Conservation (phyloP, 2,888 invertebrate species). For the Acanthococcus lagerstroemiae region DNA sequence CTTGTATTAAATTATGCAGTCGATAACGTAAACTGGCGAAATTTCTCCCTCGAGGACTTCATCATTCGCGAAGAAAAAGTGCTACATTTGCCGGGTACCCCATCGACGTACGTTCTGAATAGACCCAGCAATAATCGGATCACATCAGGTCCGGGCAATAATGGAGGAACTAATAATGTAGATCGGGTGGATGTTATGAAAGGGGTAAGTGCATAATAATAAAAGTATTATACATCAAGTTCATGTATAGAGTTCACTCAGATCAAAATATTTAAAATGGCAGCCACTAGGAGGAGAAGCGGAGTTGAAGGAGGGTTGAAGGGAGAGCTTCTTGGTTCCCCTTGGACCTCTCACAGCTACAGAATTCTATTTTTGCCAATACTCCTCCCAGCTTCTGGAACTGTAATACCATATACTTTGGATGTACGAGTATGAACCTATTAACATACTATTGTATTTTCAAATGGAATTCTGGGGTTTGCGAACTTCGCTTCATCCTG, state of each 20-base stretch:
- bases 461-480: no score
- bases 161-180: background rate
- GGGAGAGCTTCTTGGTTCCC: no score
- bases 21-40: constrained; percentile 9
- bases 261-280: background rate
- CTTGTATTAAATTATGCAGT: background rate
- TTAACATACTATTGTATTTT: no score
- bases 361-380: no score
- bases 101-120: constrained; percentile 10
- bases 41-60: constrained; percentile 19
- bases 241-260: background rate
- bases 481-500: no score
- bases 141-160: background rate
- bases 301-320: no score
- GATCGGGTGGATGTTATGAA: background rate
- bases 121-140: constrained; percentile 1
- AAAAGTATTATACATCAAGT: background rate
- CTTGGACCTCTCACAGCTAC: no score
- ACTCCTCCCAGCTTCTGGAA: no score
- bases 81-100: background rate
- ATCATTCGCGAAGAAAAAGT: constrained; percentile 16
- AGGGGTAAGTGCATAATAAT: background rate
- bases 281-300: no score
- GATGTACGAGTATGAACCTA: no score
- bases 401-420: no score